Base-by-base conservation (phyloP, 2,113 vertebrate genomes). In the Dipodomys merriami region DNA sequence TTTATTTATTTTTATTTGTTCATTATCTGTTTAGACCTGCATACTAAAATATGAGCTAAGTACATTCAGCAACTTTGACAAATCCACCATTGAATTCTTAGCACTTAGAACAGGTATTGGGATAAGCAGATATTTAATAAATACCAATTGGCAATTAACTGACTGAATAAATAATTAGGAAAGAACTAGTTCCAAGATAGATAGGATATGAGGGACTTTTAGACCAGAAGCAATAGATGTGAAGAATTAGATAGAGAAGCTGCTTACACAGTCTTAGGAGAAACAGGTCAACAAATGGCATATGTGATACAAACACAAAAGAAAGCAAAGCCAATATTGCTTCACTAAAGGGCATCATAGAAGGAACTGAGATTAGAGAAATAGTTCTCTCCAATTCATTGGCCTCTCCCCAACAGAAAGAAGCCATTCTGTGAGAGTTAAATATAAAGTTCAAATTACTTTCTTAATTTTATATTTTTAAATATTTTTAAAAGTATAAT, bases 361-460 rank as follows among this genome's bases (percentile, higher is more conserved):
- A 82, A 83, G 35, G 79, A 33, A 79, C 4, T 69, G 19, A 80
- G 12, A 79, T 11, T 77, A 82, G 18, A 73, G 2, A 85, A 77
- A 62, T 4, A 6, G 22, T 10, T 82, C 57, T 72, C 35, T 25
- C 13, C 88, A 72, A 67, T 29, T 76, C 27, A 91, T 6, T 69
- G 20, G 4, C 83, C 15, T 88, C 86, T 62, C 5, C 3, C 4
- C 8, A 62, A 29, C 60, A 88, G 44, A 78, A 39, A 88, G 1
- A 64, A 76, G n/a, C n/a, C 16, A 79, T 35, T 73, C 35, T 25
- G n/a, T 20, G 46, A 15, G 29, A 72, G 7, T 83, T 83, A 16
- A 95, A 91, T 78, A 67, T 82, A 78, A 92, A 88, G 84, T 49
- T 81, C 65, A 15, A 87, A 49, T 39, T 67, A 53, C 33, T 77